A percentile compares a stretch with the other conserved stretches of the same genome.
These are phyloP conservation scores for Drosophila demipolita DNA, from an alignment of 2,888 invertebrate species.

Conservation along the genomic window DNA sequence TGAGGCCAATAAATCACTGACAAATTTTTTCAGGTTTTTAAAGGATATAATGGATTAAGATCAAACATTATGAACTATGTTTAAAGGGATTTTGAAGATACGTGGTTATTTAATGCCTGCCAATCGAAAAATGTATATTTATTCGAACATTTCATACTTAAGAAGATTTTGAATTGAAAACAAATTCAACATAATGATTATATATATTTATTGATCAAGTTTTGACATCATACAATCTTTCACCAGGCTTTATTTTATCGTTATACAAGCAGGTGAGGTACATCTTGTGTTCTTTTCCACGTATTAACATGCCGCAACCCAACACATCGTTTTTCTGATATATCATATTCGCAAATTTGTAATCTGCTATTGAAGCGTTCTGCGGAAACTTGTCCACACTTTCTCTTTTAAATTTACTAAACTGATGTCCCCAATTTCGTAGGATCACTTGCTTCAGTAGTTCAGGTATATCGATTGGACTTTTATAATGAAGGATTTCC, in stretches of 20 bases:
- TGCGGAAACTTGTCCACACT: not conserved
- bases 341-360: constrained; percentile 5
- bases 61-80: too few relatives aligned
- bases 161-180: not conserved
- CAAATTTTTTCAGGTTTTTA: not conserved
- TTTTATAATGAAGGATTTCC: not conserved
- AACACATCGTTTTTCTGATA: not conserved
- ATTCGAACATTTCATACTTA: not conserved
- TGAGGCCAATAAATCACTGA: not conserved
- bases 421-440: not conserved
- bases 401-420: fast-evolving
- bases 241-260: not conserved
- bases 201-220: not conserved
- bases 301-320: constrained; percentile 16
- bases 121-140: not conserved
- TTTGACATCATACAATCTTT: not conserved
- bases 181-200: not conserved
- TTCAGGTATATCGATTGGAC: not conserved
- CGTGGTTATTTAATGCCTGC: not conserved
- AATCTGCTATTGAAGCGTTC: not conserved
- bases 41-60: not conserved
- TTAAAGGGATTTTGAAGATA: not conserved
- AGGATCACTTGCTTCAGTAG: not conserved
- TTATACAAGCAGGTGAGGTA: constrained; percentile 20
- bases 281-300: not conserved